Conservation (phyloP, 2,888 invertebrate genomes). For the Diadromus collaris region DNA sequence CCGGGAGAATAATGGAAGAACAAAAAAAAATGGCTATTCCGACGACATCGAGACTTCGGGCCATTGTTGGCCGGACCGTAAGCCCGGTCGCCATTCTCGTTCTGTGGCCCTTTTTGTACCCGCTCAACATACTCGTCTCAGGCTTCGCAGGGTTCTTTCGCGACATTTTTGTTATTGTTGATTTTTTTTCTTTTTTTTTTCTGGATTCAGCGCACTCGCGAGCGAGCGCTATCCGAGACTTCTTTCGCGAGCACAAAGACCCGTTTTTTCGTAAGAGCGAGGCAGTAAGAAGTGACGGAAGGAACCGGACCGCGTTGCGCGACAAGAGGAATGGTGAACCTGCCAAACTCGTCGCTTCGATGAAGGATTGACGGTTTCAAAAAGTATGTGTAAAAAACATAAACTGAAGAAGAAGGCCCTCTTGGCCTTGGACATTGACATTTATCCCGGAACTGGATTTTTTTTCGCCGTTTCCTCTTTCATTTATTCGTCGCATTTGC, state of each 20-base stretch:
- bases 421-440: constrained; percentile 41
- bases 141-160: not conserved
- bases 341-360: constrained; percentile 56
- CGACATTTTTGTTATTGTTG: not conserved
- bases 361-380: constrained; percentile 23
- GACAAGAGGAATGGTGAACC: constrained; percentile 39
- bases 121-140: not conserved
- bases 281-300: constrained; percentile 23
- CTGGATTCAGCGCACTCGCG: too few species aligned
- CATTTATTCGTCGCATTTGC: constrained; percentile 34
- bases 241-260: not conserved
- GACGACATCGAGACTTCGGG: not conserved
- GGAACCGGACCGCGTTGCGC: constrained; percentile 18
- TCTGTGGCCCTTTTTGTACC: constrained; percentile 14
- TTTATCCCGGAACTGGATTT: constrained; percentile 53
- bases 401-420: constrained; percentile 7
- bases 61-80: constrained; percentile 13
- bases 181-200: not conserved
- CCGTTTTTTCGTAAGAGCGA: constrained; percentile 22
- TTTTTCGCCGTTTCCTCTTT: constrained; percentile 16
- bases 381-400: constrained; percentile 8
- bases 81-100: constrained; percentile 9
- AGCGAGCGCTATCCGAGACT: too few species aligned
- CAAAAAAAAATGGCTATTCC: not conserved
- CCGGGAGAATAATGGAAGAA: constrained; percentile 16